Evolutionary conservation across 64 coral and sea anemone genomes (phyloP).

Genomic region (Anthopleura sola): DNA sequence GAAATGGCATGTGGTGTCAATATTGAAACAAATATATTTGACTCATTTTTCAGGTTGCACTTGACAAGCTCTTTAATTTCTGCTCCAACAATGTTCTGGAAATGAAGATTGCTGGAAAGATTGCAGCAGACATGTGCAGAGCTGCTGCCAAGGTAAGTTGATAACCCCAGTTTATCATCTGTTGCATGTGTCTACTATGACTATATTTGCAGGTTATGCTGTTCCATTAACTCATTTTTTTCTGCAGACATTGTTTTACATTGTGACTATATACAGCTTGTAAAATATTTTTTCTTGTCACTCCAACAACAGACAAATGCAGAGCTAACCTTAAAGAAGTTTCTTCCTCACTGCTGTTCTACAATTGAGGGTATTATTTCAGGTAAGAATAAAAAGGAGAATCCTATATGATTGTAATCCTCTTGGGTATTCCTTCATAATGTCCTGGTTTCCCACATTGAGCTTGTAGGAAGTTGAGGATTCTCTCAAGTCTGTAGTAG

Average conservation of each 20-base stretch:
- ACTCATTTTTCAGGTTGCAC: slow-evolving; percentile 54
- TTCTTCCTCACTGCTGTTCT: slow-evolving; percentile 86
- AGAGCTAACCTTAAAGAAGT: slow-evolving; percentile 69
- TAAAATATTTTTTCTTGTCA: background rate
- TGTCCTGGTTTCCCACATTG: no score
- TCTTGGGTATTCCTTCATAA: background rate
- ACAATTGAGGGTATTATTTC: slow-evolving; percentile 79
- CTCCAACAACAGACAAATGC: slow-evolving; percentile 65
- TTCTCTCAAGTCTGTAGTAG: no score
- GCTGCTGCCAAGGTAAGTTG: slow-evolving; percentile 78
- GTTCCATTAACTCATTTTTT: no score
- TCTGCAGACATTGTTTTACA: no score
- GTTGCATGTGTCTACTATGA: no score
- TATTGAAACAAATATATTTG: no score
- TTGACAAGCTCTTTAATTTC: slow-evolving; percentile 90
- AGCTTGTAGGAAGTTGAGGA: no score
- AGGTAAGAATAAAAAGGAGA: slow-evolving; percentile 38
- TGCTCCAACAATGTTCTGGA: slow-evolving; percentile 93
- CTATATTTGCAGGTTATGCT: no score
- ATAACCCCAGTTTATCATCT: background rate
- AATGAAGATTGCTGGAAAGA: slow-evolving; percentile 96
- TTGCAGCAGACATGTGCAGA: slow-evolving; percentile 92
- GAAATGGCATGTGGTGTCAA: no score
- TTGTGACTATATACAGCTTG: no score
- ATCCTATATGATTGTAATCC: background rate